Evolutionary conservation across 2,888 invertebrate genomes (phyloP).

Genomic region (Drosophila mimetica): DNA sequence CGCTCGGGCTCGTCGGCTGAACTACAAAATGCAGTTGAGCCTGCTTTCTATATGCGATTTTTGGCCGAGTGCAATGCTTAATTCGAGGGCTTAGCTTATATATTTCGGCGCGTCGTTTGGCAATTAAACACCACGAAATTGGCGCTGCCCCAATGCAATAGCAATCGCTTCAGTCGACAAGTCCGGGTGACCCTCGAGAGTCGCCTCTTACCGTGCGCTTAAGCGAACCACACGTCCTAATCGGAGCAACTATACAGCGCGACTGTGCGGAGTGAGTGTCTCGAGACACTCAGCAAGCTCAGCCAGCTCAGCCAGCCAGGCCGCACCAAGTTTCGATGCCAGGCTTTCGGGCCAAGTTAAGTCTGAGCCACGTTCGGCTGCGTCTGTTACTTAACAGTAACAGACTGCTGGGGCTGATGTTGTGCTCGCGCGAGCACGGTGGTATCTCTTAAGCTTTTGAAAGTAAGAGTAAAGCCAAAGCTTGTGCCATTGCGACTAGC

Average conservation of each 20-base stretch:
- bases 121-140: constrained; percentile 1
- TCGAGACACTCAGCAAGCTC: constrained; percentile 54
- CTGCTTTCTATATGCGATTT: constrained; percentile 66
- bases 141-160: constrained; percentile 10
- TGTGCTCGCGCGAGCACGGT: constrained; percentile 1
- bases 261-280: constrained; percentile 70
- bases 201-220: constrained; percentile 70
- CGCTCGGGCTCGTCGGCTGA: constrained; percentile 47
- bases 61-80: constrained; percentile 49
- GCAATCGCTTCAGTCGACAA: constrained; percentile 13
- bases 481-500: constrained; percentile 38
- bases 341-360: constrained; percentile 9
- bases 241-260: constrained; percentile 69
- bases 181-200: constrained; percentile 18
- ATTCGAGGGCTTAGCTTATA: neutral
- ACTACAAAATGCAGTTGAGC: constrained; percentile 70
- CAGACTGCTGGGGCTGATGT: constrained; percentile 9
- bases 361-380: constrained; percentile 13
- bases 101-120: neutral
- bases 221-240: constrained; percentile 71
- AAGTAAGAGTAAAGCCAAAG: constrained; percentile 67
- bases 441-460: constrained; percentile 71
- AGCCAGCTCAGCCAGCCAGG: constrained; percentile 52
- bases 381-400: constrained; percentile 14
- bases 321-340: constrained; percentile 24